Conservation (phyloP, 2,797 vertebrate species). For the Clarias platycephalus region DNA sequence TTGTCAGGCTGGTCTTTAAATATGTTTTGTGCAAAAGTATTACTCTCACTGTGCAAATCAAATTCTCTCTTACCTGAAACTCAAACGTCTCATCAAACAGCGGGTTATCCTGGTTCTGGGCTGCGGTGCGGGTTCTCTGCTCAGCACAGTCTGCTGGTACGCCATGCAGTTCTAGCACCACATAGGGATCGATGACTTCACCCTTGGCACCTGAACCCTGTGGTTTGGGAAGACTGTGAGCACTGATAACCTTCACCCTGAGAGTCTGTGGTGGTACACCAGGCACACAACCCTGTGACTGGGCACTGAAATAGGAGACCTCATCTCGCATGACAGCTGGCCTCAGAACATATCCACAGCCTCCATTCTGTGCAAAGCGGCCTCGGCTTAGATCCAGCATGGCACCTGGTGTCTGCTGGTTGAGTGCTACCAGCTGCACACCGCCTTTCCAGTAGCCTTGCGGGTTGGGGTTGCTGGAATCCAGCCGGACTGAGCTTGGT, state of each 20-base stretch:
- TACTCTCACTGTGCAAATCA: neutral
- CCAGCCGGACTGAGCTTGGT: slow-evolving; percentile 90
- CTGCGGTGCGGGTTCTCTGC: slow-evolving; percentile 93
- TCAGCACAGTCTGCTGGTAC: slow-evolving; percentile 94
- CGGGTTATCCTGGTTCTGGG: slow-evolving; percentile 94
- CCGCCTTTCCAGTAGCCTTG: slow-evolving; percentile 98
- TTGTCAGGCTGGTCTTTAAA: slow-evolving; percentile 8
- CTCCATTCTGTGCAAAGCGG: slow-evolving; percentile 93
- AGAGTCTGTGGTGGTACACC: slow-evolving; percentile 92
- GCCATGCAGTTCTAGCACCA: slow-evolving; percentile 94
- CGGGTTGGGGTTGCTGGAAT: slow-evolving; percentile 96
- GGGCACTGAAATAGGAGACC: slow-evolving; percentile 95
- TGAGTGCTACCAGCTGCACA: slow-evolving; percentile 95
- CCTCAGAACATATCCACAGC: slow-evolving; percentile 91
- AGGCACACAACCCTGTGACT: slow-evolving; percentile 93
- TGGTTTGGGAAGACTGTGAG: slow-evolving; percentile 95
- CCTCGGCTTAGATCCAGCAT: slow-evolving; percentile 96
- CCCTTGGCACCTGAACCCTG: slow-evolving; percentile 95
- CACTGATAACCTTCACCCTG: slow-evolving; percentile 95
- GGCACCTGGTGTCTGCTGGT: slow-evolving; percentile 94
- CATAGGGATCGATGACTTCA: slow-evolving; percentile 96
- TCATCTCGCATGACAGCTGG: slow-evolving; percentile 93
- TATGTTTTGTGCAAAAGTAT: slow-evolving; percentile 14
- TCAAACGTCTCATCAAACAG: slow-evolving; percentile 98
- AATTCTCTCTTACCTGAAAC: slow-evolving; percentile 78